These are phyloP conservation scores for Melikaiella ostensackeni DNA, from an alignment of 2,888 invertebrate genomes.

Conservation along the genomic window DNA sequence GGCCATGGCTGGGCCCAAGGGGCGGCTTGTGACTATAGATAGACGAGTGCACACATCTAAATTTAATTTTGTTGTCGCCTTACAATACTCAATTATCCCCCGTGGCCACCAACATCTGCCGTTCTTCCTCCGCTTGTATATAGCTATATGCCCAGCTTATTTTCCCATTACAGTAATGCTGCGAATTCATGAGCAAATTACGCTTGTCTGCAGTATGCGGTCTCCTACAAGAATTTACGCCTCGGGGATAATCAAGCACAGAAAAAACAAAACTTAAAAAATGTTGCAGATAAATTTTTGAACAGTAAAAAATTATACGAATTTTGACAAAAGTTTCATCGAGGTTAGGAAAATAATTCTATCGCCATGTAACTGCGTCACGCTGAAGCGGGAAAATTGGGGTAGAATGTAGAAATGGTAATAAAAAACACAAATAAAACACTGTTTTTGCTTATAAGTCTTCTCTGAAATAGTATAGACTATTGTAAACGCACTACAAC, in stretches of 20 bases:
- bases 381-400: too few species aligned
- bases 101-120: slow-evolving; percentile 61
- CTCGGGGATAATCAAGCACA: background rate
- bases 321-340: too few species aligned
- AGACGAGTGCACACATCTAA: slow-evolving; percentile 54
- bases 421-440: too few species aligned
- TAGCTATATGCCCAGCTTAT: slow-evolving; percentile 13
- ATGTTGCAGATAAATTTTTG: too few species aligned
- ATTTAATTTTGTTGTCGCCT: slow-evolving; percentile 75
- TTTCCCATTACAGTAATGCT: slow-evolving; percentile 29
- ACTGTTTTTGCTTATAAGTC: too few species aligned
- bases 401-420: too few species aligned
- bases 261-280: too few species aligned
- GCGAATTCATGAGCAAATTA: slow-evolving; percentile 37
- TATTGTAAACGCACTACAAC: too few species aligned
- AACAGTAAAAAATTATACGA: too few species aligned
- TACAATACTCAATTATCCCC: slow-evolving; percentile 75
- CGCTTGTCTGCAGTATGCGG: background rate
- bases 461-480: too few species aligned
- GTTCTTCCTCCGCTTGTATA: slow-evolving; percentile 43
- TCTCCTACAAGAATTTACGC: slow-evolving; percentile 7
- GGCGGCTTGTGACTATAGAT: slow-evolving; percentile 11
- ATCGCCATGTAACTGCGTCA: too few species aligned
- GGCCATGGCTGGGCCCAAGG: slow-evolving; percentile 17
- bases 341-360: too few species aligned